phyloP scores from a whole-genome alignment of 2,797 vertebrate genomes.

The Siniperca scherzeri region DNA sequence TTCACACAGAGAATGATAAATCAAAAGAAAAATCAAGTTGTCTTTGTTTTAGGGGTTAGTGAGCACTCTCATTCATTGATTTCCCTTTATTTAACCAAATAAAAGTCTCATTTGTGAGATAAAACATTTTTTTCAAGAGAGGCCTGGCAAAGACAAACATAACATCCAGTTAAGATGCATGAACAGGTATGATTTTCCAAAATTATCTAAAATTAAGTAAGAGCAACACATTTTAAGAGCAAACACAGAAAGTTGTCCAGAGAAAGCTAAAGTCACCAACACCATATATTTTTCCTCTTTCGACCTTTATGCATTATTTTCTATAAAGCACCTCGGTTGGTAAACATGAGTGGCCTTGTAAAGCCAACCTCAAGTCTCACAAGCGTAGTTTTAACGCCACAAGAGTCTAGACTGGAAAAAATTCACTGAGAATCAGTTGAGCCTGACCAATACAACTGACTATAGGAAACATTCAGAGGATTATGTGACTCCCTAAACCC shows the following conservation, averaged over 20 bases:
- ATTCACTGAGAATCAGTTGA: background rate
- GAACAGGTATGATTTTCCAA: background rate
- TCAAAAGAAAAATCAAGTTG: background rate
- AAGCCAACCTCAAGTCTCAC: background rate
- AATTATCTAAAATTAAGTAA: background rate
- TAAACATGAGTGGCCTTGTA: background rate
- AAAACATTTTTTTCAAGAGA: background rate
- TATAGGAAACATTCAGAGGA: background rate
- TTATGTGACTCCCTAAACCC: background rate
- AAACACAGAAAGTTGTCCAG: background rate
- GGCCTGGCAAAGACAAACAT: background rate
- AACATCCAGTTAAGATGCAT: background rate
- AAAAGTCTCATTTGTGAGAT: background rate
- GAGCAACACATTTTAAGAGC: background rate
- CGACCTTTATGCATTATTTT: background rate
- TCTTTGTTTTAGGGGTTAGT: background rate
- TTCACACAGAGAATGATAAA: background rate
- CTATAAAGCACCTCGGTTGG: too few species aligned
- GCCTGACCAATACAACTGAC: background rate
- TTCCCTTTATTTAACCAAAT: background rate
- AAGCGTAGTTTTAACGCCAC: background rate
- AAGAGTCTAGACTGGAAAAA: background rate
- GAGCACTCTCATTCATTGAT: background rate
- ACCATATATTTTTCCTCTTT: background rate
- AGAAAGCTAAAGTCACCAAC: background rate